Evolutionary conservation across 1,140 invertebrate species (phyloP).

Genomic region (Euura lappo): DNA sequence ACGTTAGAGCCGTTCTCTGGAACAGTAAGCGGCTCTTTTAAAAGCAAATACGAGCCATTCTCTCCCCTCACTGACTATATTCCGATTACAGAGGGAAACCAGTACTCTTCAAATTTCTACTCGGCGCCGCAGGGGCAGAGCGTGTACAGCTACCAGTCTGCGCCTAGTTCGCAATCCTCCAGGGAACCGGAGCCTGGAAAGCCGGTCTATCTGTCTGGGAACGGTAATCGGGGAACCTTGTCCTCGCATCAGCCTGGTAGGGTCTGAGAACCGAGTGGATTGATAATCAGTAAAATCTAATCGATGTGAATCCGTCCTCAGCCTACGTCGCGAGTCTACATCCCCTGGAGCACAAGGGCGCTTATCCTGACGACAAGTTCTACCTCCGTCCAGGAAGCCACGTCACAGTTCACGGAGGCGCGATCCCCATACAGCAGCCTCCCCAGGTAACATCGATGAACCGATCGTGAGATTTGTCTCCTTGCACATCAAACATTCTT

Average conservation of each 20-base stretch:
- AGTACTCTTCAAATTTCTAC: slow-evolving; percentile 52
- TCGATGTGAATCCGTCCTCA: slow-evolving; percentile 17
- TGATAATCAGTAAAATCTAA: background rate
- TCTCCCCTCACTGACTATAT: background rate
- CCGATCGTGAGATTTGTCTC: background rate
- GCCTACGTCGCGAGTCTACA: slow-evolving; percentile 54
- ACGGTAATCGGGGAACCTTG: slow-evolving; percentile 38
- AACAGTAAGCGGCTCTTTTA: slow-evolving; percentile 71
- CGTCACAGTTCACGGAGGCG: slow-evolving; percentile 58
- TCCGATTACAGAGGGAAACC: slow-evolving; percentile 44
- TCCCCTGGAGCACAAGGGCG: slow-evolving; percentile 46
- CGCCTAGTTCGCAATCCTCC: slow-evolving; percentile 46
- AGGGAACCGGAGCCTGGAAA: slow-evolving; percentile 52
- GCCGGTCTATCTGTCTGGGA: slow-evolving; percentile 47
- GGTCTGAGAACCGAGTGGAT: slow-evolving; percentile 1
- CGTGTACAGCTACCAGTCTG: slow-evolving; percentile 49
- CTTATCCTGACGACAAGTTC: slow-evolving; percentile 56
- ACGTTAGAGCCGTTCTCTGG: slow-evolving; percentile 79
- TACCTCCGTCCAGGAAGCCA: slow-evolving; percentile 57
- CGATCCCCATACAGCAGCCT: slow-evolving; percentile 62
- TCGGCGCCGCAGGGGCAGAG: slow-evolving; percentile 45
- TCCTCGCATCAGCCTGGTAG: slow-evolving; percentile 47
- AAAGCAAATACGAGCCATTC: no score
- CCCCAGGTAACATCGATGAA: slow-evolving; percentile 51
- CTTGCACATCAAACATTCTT: background rate